These are phyloP conservation scores for Urocyon cinereoargenteus DNA, from an alignment of 2,797 vertebrate genomes.

Conservation along the genomic window DNA sequence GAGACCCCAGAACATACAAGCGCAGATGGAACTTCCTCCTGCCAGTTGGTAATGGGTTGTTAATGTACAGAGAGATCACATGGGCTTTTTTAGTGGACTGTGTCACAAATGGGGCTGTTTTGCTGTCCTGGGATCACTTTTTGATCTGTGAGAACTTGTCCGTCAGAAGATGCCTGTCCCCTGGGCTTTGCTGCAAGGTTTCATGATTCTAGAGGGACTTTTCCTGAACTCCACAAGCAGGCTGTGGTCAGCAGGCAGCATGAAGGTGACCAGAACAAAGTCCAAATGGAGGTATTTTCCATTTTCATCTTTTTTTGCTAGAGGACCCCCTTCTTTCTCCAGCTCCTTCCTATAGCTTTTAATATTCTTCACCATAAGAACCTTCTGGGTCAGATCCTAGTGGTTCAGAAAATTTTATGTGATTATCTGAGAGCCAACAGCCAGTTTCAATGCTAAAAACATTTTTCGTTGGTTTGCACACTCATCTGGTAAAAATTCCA, in stretches of 20 bases:
- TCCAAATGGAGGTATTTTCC: slow-evolving; percentile 97
- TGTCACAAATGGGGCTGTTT: slow-evolving; percentile 96
- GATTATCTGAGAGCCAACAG: slow-evolving; percentile 96
- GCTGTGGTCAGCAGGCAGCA: slow-evolving; percentile 98
- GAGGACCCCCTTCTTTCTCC: slow-evolving; percentile 95
- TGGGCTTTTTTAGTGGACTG: slow-evolving; percentile 94
- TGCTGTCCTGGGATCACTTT: slow-evolving; percentile 98
- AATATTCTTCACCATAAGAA: slow-evolving; percentile 99
- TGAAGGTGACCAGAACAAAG: slow-evolving; percentile 97
- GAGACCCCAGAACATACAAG: slow-evolving; percentile 96
- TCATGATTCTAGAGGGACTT: slow-evolving; percentile 99
- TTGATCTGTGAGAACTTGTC: slow-evolving; percentile 99
- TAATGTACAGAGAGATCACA: slow-evolving; percentile 97
- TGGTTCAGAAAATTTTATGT: slow-evolving; percentile 99
- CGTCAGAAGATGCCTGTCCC: slow-evolving; percentile 98
- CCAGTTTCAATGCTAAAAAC: slow-evolving; percentile 98
- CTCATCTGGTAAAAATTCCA: slow-evolving; percentile 91
- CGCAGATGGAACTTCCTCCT: slow-evolving; percentile 98
- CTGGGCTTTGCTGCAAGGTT: slow-evolving; percentile 98
- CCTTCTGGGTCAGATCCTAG: slow-evolving; percentile 97
- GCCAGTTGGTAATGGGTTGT: slow-evolving; percentile 96
- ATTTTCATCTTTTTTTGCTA: slow-evolving; percentile 97
- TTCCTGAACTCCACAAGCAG: slow-evolving; percentile 98
- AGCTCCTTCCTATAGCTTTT: slow-evolving; percentile 97
- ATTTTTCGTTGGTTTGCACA: slow-evolving; percentile 96